Evolutionary conservation across 2,888 invertebrate species (phyloP).

Genomic region (Drosophila birchii): DNA sequence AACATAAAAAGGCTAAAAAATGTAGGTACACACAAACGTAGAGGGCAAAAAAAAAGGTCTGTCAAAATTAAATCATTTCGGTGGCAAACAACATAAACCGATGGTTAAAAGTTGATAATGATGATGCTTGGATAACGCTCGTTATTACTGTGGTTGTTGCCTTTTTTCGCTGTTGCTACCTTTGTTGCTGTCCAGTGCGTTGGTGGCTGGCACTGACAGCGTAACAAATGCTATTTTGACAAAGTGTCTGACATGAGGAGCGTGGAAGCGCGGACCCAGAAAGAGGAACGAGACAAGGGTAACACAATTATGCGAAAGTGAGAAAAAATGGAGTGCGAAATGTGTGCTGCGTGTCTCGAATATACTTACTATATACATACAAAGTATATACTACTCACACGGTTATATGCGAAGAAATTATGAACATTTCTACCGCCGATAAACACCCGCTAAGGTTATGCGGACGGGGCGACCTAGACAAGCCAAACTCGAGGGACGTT

Average conservation of each 20-base stretch:
- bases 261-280: conserved; percentile 68
- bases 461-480: conserved; percentile 34
- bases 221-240: conserved; percentile 81
- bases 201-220: conserved; percentile 78
- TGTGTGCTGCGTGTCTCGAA: conserved; percentile 60
- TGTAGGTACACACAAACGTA: conserved; percentile 21
- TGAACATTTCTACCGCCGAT: conserved; percentile 49
- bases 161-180: conserved; percentile 30
- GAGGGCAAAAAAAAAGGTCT: conserved; percentile 71
- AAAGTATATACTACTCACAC: conserved; percentile 1
- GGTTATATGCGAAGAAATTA: conserved; percentile 44
- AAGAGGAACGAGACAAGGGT: conserved; percentile 29
- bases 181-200: conserved; percentile 74
- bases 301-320: conserved; percentile 71
- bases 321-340: conserved; percentile 70
- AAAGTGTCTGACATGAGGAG: conserved; percentile 81
- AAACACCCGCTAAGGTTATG: conserved; percentile 47
- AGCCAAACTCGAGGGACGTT: conserved; percentile 15
- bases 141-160: conserved; percentile 67
- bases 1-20: conserved; percentile 3
- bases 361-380: background rate
- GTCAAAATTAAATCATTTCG: conserved; percentile 81
- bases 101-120: conserved; percentile 82
- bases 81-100: conserved; percentile 82
- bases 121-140: conserved; percentile 80